phyloP scores from a whole-genome alignment of 2,888 invertebrate genomes.

The Morpho achilles region DNA sequence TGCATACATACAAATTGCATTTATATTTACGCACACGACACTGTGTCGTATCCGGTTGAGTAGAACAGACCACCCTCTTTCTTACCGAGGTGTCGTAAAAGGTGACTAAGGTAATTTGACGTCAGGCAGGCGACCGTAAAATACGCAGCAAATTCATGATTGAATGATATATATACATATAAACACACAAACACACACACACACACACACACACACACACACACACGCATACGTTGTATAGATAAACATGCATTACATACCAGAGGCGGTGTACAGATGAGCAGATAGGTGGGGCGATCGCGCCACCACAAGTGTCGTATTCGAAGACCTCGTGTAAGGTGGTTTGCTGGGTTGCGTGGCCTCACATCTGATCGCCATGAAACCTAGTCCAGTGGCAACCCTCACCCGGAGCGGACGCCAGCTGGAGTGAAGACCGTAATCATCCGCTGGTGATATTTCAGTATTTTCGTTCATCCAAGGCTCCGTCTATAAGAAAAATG shows the following conservation, averaged over 20 bases:
- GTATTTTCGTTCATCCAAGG: slow-evolving; percentile 63
- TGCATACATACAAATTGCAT: too few species aligned
- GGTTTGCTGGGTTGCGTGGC: slow-evolving; percentile 64
- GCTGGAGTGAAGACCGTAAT: slow-evolving; percentile 56
- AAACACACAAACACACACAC: too few species aligned
- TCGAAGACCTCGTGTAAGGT: slow-evolving; percentile 44
- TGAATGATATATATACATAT: too few species aligned
- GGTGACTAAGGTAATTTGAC: too few species aligned
- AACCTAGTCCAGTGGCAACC: slow-evolving; percentile 45
- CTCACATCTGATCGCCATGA: slow-evolving; percentile 54
- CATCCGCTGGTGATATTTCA: slow-evolving; percentile 50
- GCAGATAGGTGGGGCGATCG: slow-evolving; percentile 64
- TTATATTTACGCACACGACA: too few species aligned
- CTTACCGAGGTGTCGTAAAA: too few species aligned
- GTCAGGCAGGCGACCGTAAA: too few species aligned
- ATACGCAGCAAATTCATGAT: too few species aligned
- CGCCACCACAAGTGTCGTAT: slow-evolving; percentile 52
- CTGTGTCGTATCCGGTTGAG: too few species aligned
- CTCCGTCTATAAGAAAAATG: slow-evolving; percentile 43
- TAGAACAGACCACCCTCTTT: too few species aligned
- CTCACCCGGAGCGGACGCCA: slow-evolving; percentile 56
- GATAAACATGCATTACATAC: slow-evolving; percentile 33
- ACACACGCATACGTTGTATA: too few species aligned
- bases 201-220: too few species aligned
- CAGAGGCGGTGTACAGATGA: slow-evolving; percentile 58